phyloP scores from a whole-genome alignment of 1,140 invertebrate species.

The Drosophila baimaii region DNA sequence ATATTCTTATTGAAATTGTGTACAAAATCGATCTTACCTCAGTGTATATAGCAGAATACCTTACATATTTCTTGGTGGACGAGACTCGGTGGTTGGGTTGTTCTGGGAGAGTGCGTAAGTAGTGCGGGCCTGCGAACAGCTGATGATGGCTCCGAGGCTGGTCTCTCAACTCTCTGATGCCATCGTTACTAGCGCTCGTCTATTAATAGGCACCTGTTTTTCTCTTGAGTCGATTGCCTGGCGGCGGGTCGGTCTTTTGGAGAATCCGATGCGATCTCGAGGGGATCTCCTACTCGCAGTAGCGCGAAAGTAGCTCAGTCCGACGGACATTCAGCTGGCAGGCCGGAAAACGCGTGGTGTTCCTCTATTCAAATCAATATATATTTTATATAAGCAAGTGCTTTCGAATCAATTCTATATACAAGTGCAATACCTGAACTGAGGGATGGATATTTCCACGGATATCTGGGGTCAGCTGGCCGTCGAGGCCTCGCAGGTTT shows the following conservation, averaged over 20 bases:
- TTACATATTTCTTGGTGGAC: background rate
- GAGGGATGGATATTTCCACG: constrained; percentile 81
- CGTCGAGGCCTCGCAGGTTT: constrained; percentile 92
- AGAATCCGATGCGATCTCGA: constrained; percentile 55
- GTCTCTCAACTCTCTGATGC: constrained; percentile 39
- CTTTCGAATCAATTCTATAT: constrained; percentile 16
- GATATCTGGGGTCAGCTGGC: constrained; percentile 92
- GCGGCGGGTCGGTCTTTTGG: constrained; percentile 56
- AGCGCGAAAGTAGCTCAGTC: constrained; percentile 67
- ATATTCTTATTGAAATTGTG: no score
- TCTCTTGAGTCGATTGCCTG: constrained; percentile 67
- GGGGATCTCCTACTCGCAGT: constrained; percentile 52
- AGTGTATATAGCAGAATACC: background rate
- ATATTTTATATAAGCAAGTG: constrained; percentile 74
- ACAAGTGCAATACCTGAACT: background rate
- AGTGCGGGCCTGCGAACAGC: constrained; percentile 26
- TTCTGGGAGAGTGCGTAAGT: constrained; percentile 36
- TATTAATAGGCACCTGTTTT: constrained; percentile 63
- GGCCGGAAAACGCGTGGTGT: constrained; percentile 48
- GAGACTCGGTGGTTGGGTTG: background rate
- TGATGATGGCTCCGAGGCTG: constrained; percentile 38
- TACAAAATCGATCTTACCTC: background rate
- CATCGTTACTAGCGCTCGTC: constrained; percentile 68
- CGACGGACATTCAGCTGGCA: constrained; percentile 61
- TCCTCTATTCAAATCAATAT: constrained; percentile 25